Base-by-base conservation (phyloP, 2,797 vertebrate genomes). In the Babyrousa celebensis region DNA sequence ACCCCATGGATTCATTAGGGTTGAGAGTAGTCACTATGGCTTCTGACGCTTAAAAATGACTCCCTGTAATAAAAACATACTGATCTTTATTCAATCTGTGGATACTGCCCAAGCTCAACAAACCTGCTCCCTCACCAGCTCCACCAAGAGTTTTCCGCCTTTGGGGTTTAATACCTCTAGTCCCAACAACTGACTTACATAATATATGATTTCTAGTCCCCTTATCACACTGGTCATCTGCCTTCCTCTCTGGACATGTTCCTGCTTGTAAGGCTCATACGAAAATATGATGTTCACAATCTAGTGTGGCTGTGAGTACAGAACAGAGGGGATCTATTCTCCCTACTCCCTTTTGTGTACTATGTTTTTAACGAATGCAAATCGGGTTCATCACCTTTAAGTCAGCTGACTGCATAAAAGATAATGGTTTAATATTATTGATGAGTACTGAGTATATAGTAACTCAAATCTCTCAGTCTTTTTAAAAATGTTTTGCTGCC, bases 301-400 rank as follows among this genome's bases (percentile, higher is more conserved):
- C 40, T 43, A 87, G 36, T 12, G 6, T 78, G 71, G 52, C 48
- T 72, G 91, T 23, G 17, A 86, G 62, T 32, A 65, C 5, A 83
- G 36, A 52, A 71, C 16, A 62, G 23, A 63, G 17, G 27, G 32
- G 16, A 5, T 54, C 40, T 82, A 27, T 75, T 62, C 60, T 72
- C 29, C 25, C 29, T 79, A 60, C 1, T 52, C 27, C 5, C 8
- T 25, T 91, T 83, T 74, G 67, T 56, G 79, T 32, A 43, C 21
- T 83, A n/a, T 68, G n/a, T 88, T 93, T 93, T 91, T 77, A 94
- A 65, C 72, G 43, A 77, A 67, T 25, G 12, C 32, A 94, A 43
- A 85, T 62, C 6, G 2, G 20, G 16, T 80, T 62, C 80, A 67
- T 78, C n/a, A 80, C 6, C 2, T 80, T 92, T 60, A 80, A 3